Evolutionary conservation across 2,113 vertebrate species (phyloP), one percentile per base, ranked within the genome.

Genomic region (Eulacestoma nigropectus): DNA sequence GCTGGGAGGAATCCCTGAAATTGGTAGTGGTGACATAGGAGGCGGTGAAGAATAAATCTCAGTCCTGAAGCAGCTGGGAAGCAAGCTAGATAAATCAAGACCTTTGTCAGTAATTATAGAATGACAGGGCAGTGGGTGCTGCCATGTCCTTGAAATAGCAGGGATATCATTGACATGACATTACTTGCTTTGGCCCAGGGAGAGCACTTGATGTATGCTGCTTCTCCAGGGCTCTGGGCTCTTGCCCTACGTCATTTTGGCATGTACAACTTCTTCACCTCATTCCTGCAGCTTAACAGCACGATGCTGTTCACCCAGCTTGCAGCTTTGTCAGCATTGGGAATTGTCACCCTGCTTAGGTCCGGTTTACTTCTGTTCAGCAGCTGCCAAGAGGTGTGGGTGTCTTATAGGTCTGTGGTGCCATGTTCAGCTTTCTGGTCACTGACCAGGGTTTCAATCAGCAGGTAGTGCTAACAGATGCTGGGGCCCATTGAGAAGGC

Each of bases 101-200:
- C 57, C 69, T 72, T 82, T 87, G 67, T 90, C 64, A 73, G 72
- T 95, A 77, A 93, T 92, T 90, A 39, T 83, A 57, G 88, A 75
- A 73, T 72, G 73, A 46, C 42, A 60, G 46, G 57, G 44, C 42
- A 80, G 53, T 0, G 10, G 22, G 33, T 74, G 53, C 59, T 95
- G 62, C 77, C 6, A 2, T 87, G 73, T 78, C 86, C 93, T 95
- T 82, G 62, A 79, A 73, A 90, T 80, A 93, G 75, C 64, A 53
- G 68, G 16, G 32, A 15, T 91, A 25, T 49, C 39, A 44, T 60
- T 64, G 30, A 41, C 4, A 12, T 87, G 65, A 49, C 20, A 3
- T 64, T 22, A 35, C 77, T 88, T 57, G 68, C 59, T 68, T 78
- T 80, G 77, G 59, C 55, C 39, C 7, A 41, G 70, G 55, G 87